Percentiles rank a stretch among this genome's conserved stretches.
Conservation (phyloP, 2,797 vertebrate species). For the Hafferia zeledoni region DNA sequence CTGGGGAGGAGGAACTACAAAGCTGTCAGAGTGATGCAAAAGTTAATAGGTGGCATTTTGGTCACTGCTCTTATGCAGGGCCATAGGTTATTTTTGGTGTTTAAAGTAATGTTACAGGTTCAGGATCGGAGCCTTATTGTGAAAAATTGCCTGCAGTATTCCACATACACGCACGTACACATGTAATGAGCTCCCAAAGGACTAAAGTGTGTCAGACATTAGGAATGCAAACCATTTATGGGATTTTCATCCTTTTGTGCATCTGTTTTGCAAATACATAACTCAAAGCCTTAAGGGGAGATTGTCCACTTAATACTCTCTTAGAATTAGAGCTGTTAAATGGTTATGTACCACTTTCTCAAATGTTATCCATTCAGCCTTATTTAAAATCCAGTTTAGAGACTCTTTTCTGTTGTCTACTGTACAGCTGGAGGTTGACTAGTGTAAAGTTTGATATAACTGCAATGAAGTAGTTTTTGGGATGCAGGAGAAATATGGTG, state of each 20-base stretch:
- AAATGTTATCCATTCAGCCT: neutral
- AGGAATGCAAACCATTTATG: neutral
- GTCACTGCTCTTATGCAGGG: neutral
- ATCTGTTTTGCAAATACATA: neutral
- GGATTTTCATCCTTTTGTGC: neutral
- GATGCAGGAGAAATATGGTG: neutral
- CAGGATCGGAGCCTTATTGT: neutral
- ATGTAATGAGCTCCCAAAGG: neutral
- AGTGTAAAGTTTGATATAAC: neutral
- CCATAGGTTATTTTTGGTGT: neutral
- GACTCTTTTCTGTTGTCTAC: neutral
- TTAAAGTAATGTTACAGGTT: neutral
- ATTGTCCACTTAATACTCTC: neutral
- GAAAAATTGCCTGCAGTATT: neutral
- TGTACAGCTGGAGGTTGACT: neutral
- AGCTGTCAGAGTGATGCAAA: neutral
- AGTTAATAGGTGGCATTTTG: neutral
- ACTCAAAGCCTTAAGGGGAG: neutral
- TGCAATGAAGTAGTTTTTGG: neutral
- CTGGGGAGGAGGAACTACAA: neutral
- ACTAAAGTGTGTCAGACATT: neutral
- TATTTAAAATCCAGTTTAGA: neutral
- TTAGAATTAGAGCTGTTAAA: neutral
- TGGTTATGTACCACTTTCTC: neutral
- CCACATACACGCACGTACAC: fast-evolving